phyloP scores from a whole-genome alignment of 1,140 invertebrate genomes.

The Cryptotermes secundus region DNA sequence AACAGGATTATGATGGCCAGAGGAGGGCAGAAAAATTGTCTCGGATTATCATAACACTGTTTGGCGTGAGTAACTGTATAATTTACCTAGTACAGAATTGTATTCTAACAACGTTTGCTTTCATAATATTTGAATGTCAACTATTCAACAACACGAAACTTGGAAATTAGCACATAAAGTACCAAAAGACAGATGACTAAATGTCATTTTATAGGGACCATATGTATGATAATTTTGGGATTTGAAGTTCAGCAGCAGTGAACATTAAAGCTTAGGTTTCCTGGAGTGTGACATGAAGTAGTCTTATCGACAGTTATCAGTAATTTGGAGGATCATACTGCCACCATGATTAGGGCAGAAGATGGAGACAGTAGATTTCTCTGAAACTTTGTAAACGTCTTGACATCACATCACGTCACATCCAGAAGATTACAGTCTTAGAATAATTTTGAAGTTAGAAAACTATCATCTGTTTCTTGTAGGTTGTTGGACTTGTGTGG shows the following conservation, averaged over 20 bases:
- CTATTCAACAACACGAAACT: too few relatives aligned
- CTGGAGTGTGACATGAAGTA: neutral
- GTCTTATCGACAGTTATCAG: neutral
- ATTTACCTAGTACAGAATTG: too few relatives aligned
- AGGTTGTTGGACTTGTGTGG: constrained; percentile 80
- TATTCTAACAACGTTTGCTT: too few relatives aligned
- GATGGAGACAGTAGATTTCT: neutral
- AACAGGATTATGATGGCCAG: constrained; percentile 89
- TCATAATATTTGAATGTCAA: too few relatives aligned
- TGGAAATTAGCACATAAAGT: too few relatives aligned
- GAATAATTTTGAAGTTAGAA: neutral
- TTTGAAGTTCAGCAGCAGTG: too few relatives aligned
- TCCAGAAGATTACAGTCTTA: neutral
- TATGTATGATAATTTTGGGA: too few relatives aligned
- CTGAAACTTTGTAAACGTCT: neutral
- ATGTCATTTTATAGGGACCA: too few relatives aligned
- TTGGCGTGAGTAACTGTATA: constrained; percentile 68
- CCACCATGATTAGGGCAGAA: neutral
- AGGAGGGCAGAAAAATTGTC: constrained; percentile 83
- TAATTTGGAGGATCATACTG: too few relatives aligned
- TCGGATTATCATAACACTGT: constrained; percentile 83
- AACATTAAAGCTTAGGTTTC: too few relatives aligned
- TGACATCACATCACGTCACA: neutral
- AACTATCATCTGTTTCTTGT: neutral
- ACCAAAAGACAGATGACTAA: too few relatives aligned